Evolutionary conservation across 2,888 invertebrate species (phyloP).

Genomic region (Cryptus armator): DNA sequence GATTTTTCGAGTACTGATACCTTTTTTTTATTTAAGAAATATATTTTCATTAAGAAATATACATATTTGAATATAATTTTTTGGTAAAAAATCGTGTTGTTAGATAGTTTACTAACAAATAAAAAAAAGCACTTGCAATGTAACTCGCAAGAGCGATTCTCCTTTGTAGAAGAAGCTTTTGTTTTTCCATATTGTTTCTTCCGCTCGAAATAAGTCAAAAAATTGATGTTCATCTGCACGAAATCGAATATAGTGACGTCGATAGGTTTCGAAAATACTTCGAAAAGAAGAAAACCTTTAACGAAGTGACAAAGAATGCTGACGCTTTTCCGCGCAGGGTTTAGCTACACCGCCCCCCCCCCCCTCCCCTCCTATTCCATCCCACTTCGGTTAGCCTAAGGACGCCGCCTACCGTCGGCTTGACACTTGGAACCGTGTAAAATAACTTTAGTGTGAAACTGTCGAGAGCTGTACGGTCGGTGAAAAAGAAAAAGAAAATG

Average conservation of each 20-base stretch:
- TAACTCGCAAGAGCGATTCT: too few relatives aligned
- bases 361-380: neutral
- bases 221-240: neutral
- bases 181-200: neutral
- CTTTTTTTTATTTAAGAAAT: too few relatives aligned
- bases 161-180: neutral
- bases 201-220: neutral
- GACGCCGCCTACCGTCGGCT: conserved; percentile 7
- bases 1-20: too few relatives aligned
- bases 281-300: neutral
- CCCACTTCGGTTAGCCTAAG: conserved; percentile 30
- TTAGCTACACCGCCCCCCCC: conserved; percentile 10
- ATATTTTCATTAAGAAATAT: too few relatives aligned
- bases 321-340: conserved; percentile 1
- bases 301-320: conserved; percentile 20
- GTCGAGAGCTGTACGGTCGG: conserved; percentile 14
- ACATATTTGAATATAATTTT: too few relatives aligned
- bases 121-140: too few relatives aligned
- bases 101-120: too few relatives aligned
- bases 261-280: neutral
- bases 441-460: conserved; percentile 41
- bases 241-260: neutral
- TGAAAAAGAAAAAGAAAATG: conserved; percentile 32
- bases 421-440: conserved; percentile 47
- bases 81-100: too few relatives aligned